Evolutionary conservation across 2,113 vertebrate genomes (phyloP).

Genomic region (Physeter macrocephalus): DNA sequence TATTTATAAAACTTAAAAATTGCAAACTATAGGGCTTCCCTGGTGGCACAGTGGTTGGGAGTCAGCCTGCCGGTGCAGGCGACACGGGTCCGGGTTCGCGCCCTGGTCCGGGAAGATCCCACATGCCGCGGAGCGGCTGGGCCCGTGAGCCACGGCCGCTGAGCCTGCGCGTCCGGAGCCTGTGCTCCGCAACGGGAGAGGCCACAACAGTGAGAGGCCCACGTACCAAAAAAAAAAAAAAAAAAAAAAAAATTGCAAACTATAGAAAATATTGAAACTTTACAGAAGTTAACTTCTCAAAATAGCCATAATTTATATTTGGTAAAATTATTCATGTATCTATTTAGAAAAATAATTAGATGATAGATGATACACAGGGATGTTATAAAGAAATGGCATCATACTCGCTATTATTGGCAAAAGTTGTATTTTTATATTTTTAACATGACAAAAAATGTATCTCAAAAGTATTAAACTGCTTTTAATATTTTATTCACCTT

Average conservation of each 20-base stretch:
- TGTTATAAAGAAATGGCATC: not conserved
- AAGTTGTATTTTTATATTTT: not conserved
- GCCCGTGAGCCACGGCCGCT: too few relatives aligned
- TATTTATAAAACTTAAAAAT: not conserved
- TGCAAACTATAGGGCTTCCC: not conserved
- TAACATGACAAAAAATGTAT: not conserved
- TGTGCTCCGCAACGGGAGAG: too few relatives aligned
- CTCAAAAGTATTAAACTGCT: not conserved
- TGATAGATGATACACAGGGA: not conserved
- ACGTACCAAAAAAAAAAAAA: too few relatives aligned
- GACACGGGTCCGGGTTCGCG: too few relatives aligned
- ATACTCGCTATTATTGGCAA: not conserved
- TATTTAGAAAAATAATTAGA: not conserved
- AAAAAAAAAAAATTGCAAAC: too few relatives aligned
- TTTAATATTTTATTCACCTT: not conserved
- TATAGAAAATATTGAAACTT: not conserved
- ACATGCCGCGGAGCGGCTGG: too few relatives aligned
- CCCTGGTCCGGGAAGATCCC: too few relatives aligned
- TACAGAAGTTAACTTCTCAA: not conserved
- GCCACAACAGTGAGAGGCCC: too few relatives aligned
- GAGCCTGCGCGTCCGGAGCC: too few relatives aligned
- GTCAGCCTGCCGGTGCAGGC: too few relatives aligned
- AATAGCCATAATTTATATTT: not conserved
- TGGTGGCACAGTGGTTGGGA: too few relatives aligned
- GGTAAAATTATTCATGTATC: not conserved